Evolutionary conservation across 2,888 invertebrate species (phyloP).

Genomic region (Julus scanicus): DNA sequence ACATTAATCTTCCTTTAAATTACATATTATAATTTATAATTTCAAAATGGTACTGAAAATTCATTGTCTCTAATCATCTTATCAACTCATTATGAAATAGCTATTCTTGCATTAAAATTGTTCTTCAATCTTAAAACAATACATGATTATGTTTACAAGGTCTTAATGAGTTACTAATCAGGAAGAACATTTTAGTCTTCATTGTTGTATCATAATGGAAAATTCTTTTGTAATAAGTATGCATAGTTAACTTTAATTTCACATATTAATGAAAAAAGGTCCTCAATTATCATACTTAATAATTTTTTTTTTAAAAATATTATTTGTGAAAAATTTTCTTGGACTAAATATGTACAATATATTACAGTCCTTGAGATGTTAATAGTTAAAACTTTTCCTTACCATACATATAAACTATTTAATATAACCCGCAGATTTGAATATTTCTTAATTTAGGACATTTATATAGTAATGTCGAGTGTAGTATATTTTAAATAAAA

Average conservation of each 20-base stretch:
- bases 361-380: no score
- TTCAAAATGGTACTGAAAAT: background rate
- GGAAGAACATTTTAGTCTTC: background rate
- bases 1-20: background rate
- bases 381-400: no score
- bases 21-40: background rate
- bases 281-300: no score
- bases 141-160: background rate
- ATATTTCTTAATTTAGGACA: no score
- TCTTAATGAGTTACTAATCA: background rate
- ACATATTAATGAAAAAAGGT: no score
- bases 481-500: background rate
- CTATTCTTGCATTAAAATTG: background rate
- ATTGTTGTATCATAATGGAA: background rate
- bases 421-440: no score
- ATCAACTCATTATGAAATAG: background rate
- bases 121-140: conserved; percentile 6
- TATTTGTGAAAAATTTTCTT: no score
- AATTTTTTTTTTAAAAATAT: no score
- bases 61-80: background rate
- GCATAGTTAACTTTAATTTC: no score
- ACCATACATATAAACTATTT: no score
- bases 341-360: no score
- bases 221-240: background rate
- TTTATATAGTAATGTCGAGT: no score